Conservation (phyloP, 2,797 vertebrate species). For the Acipenser oxyrinchus region DNA sequence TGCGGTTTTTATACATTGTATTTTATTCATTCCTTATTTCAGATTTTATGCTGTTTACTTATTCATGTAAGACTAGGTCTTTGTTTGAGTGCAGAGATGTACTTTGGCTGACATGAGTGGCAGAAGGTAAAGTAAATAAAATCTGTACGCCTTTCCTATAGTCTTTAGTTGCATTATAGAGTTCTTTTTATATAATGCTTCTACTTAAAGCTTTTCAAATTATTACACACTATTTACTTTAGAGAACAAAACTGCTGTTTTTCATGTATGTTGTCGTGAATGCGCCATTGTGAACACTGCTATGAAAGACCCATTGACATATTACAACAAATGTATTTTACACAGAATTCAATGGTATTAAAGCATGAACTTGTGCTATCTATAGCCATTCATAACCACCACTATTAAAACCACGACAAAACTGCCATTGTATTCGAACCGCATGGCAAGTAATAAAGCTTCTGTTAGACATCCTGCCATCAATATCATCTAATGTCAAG, state of each 20-base stretch:
- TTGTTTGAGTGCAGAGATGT: no score
- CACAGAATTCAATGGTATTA: not conserved
- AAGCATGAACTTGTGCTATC: not conserved
- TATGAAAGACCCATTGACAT: not conserved
- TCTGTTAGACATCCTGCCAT: not conserved
- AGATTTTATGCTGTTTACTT: no score
- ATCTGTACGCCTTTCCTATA: no score
- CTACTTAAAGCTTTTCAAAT: not conserved
- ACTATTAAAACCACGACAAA: conserved; percentile 16
- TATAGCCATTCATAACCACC: conserved; percentile 7
- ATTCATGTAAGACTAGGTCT: no score
- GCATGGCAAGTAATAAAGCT: conserved; percentile 19
- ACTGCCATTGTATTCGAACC: conserved; percentile 11
- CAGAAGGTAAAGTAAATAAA: no score
- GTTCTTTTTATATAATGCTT: no score
- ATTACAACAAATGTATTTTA: not conserved
- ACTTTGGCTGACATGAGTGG: no score
- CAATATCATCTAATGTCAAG: conserved; percentile 19
- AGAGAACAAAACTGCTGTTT: not conserved
- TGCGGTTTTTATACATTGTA: no score
- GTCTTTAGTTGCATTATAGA: no score
- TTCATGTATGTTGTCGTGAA: not conserved
- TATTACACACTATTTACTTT: not conserved
- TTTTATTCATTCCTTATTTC: no score
- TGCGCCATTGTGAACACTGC: not conserved